Evolutionary conservation across 2,113 vertebrate genomes (phyloP).

Genomic region (Turnix velox): DNA sequence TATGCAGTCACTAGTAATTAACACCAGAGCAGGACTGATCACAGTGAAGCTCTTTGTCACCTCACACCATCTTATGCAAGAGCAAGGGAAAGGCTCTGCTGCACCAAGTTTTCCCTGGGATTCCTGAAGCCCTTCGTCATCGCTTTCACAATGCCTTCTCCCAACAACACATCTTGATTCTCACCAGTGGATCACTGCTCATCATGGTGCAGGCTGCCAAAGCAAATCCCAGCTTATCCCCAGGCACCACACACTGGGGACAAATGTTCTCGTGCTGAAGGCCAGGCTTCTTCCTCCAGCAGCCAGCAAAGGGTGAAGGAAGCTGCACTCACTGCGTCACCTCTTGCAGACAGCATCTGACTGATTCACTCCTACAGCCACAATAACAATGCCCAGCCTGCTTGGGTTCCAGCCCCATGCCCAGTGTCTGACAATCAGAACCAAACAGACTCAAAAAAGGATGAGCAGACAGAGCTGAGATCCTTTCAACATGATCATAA

Average conservation of each 20-base stretch:
- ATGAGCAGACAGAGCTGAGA: neutral
- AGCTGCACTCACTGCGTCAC: neutral
- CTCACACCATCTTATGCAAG: neutral
- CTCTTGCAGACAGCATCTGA: rapidly evolving
- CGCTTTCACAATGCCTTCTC: neutral
- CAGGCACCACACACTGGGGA: rapidly evolving
- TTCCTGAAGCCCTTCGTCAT: slow-evolving; percentile 10
- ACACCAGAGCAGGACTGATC: neutral
- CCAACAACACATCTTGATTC: neutral
- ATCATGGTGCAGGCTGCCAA: neutral
- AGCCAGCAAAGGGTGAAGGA: neutral
- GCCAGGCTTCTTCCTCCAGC: neutral
- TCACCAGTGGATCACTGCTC: neutral
- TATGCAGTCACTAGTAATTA: slow-evolving; percentile 17
- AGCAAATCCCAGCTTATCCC: neutral
- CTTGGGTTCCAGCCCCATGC: neutral
- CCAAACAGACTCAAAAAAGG: neutral
- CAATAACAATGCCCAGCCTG: neutral
- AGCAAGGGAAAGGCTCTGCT: neutral
- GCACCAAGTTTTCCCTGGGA: neutral
- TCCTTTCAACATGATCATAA: neutral
- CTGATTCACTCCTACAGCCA: neutral
- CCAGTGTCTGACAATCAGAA: neutral
- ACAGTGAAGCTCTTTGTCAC: neutral
- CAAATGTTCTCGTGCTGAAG: neutral